Percentiles rank a stretch among this genome's conserved stretches.
Evolutionary conservation across 2,888 invertebrate genomes (phyloP).

Genomic region (Phyto melanocephala): DNA sequence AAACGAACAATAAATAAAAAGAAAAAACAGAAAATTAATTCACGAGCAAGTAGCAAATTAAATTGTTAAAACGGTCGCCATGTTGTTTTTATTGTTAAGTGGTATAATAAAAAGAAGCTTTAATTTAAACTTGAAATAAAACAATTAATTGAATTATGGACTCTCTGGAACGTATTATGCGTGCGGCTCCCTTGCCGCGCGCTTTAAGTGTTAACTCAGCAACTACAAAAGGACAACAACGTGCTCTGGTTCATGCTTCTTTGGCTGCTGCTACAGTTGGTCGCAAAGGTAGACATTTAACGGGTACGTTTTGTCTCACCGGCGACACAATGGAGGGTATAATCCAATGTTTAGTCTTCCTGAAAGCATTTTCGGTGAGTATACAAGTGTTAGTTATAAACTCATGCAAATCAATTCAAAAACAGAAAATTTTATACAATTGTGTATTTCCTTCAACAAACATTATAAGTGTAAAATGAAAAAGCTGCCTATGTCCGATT

Average conservation of each 20-base stretch:
- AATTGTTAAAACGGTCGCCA: background rate
- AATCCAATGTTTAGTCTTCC: conserved; percentile 94
- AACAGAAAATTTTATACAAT: no score
- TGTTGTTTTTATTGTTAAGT: background rate
- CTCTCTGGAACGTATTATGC: conserved; percentile 89
- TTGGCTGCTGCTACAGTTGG: conserved; percentile 85
- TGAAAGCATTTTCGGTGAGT: conserved; percentile 96
- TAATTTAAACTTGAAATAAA: conserved; percentile 19
- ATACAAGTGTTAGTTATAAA: background rate
- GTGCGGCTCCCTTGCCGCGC: conserved; percentile 84
- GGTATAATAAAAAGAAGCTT: background rate
- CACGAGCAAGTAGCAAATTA: no score
- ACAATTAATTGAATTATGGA: conserved; percentile 81
- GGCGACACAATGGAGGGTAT: conserved; percentile 96
- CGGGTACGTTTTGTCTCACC: conserved; percentile 92
- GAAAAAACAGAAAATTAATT: background rate
- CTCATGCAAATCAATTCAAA: no score
- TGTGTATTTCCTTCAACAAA: no score
- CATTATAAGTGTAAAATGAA: no score
- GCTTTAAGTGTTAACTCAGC: conserved; percentile 79
- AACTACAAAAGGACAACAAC: conserved; percentile 79
- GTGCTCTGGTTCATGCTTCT: conserved; percentile 88
- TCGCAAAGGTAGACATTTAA: conserved; percentile 89
- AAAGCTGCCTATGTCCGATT: no score
- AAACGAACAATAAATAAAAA: conserved; percentile 12